Percentiles rank a stretch among this genome's conserved stretches.
These are phyloP conservation scores for Hybognathus amarus DNA, from an alignment of 2,797 vertebrate species.

Conservation along the genomic window DNA sequence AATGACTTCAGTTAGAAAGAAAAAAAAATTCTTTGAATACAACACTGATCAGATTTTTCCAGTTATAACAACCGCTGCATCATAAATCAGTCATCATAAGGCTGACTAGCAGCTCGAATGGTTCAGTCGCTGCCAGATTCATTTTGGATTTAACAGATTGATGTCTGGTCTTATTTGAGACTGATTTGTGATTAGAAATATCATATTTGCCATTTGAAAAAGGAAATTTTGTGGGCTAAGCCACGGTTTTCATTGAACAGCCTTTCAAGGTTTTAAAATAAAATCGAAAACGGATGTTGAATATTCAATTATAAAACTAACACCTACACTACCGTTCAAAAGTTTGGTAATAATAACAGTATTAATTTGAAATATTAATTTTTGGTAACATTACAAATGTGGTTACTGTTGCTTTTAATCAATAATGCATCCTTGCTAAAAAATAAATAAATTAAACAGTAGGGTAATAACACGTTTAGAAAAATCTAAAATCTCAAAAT, in stretches of 20 bases:
- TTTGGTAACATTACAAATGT: neutral
- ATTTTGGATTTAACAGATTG: neutral
- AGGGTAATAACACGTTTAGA: neutral
- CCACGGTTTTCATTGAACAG: neutral
- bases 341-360: neutral
- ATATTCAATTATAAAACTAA: neutral
- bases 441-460: neutral
- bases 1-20: neutral
- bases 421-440: neutral
- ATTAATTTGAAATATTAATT: neutral
- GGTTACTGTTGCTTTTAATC: neutral
- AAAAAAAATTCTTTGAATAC: neutral
- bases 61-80: neutral
- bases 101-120: neutral
- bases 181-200: neutral
- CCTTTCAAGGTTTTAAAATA: neutral
- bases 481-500: neutral
- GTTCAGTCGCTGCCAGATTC: neutral
- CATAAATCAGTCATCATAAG: neutral
- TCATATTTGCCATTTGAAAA: neutral
- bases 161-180: neutral
- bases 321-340: neutral
- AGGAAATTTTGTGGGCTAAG: neutral
- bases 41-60: neutral
- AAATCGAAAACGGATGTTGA: neutral